A percentile compares a stretch with the other conserved stretches of the same genome.
phyloP scores from a whole-genome alignment of 2,888 invertebrate species.

The Onthophagus sagittarius region DNA sequence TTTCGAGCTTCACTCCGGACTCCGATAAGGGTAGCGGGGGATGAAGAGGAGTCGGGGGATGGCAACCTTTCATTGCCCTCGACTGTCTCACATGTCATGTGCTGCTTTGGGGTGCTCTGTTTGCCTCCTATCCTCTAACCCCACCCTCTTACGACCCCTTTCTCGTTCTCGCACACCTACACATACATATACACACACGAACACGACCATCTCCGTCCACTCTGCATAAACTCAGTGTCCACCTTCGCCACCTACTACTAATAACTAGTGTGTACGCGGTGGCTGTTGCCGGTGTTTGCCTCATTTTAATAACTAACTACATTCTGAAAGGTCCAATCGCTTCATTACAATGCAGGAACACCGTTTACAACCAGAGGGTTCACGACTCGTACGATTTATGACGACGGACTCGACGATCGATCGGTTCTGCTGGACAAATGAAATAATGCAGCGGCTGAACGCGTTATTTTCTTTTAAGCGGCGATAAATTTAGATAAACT shows the following conservation, averaged over 20 bases:
- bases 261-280: neutral
- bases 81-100: conserved; percentile 35
- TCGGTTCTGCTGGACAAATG: neutral
- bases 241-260: neutral
- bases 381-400: neutral
- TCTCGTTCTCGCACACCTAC: conserved; percentile 29
- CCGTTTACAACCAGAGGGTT: neutral
- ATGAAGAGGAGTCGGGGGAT: neutral
- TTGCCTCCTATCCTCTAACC: conserved; percentile 31
- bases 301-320: neutral
- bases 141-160: conserved; percentile 23
- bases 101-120: conserved; percentile 32
- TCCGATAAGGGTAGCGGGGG: conserved; percentile 17
- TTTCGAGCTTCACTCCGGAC: conserved; percentile 28
- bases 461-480: neutral
- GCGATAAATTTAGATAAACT: neutral
- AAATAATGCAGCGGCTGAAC: neutral
- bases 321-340: neutral
- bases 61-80: conserved; percentile 32
- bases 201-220: conserved; percentile 18
- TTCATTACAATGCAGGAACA: neutral
- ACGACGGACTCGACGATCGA: neutral
- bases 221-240: neutral
- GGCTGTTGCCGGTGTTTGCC: neutral
- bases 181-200: conserved; percentile 31